Evolutionary conservation across 1,140 invertebrate genomes (phyloP), one percentile per base, ranked within the genome.

Genomic region (Oreohelix idahoensis): DNA sequence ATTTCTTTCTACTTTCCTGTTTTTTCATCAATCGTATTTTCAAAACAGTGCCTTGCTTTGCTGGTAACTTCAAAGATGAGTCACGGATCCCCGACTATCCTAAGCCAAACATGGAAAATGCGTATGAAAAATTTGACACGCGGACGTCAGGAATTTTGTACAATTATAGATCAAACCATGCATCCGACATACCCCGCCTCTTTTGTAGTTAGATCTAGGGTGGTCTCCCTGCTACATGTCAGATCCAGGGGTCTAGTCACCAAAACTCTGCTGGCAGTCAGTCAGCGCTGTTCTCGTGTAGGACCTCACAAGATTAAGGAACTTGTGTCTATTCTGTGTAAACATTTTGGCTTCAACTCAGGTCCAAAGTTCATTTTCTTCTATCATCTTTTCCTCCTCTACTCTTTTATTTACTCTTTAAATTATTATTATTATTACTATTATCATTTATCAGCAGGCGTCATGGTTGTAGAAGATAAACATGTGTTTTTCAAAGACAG

Each of bases 111-210:
- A 66, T 66, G 23, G 63, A 10, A 66, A 66, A 66, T 66, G 29
- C 63, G n/a, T 66, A 32, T 32, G 63, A 66, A 66, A 66, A 66
- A 66, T 66, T 17, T 66, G 63, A 66, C 63, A 66, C 63, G 63
- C 63, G 8, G 63, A 66, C 63, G 63, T 35, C 29, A 66, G 63
- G 63, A 66, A 66, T 66, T 66, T 66, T 29, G 63, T 66, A 66
- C 63, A 66, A 66, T 66, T 66, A 66, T 66, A 66, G 63, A 32
- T 32, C 63, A 66, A 29, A 66, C n/a, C 63, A 32, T 32, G 32
- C 63, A 66, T 8, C 63, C 63, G 32, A 32, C 63, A 66, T 29
- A 66, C 29, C 63, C 63, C 51, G 63, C 63, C 63, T 66, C 63
- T 32, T 32, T 66, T 66, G n/a, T 66, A 23, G 2, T 66, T 11